Evolutionary conservation across 2,113 vertebrate species (phyloP).

Genomic region (Acanthisitta chloris): DNA sequence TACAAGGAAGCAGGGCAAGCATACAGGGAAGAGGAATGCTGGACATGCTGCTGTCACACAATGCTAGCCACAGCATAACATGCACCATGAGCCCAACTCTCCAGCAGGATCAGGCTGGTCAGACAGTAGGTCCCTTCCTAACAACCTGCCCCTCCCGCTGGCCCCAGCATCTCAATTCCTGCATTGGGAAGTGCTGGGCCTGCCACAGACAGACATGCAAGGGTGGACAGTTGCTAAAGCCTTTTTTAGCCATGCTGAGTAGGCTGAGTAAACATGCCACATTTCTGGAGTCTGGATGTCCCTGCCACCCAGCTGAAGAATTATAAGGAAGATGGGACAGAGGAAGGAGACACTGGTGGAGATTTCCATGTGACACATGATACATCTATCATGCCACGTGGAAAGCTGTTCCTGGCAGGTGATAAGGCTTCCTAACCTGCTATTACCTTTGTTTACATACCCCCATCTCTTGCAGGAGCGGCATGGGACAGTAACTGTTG

Average conservation of each 20-base stretch:
- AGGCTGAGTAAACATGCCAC: background rate
- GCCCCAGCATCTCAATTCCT: background rate
- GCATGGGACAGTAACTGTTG: background rate
- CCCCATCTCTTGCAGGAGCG: background rate
- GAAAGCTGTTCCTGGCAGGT: background rate
- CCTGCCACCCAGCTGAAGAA: rapidly evolving
- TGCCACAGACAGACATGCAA: background rate
- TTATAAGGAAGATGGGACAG: background rate
- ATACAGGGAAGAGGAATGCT: background rate
- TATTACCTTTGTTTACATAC: background rate
- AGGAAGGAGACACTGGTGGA: background rate
- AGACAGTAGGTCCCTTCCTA: background rate
- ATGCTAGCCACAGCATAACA: background rate
- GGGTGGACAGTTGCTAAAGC: background rate
- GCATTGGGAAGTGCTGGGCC: background rate
- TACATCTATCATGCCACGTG: background rate
- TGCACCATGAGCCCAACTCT: rapidly evolving
- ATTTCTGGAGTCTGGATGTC: background rate
- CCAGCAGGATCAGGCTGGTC: background rate
- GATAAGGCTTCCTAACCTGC: background rate
- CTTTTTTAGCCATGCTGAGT: background rate
- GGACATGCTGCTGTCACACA: rapidly evolving
- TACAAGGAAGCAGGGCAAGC: background rate
- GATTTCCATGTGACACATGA: rapidly evolving
- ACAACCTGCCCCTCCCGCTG: background rate